Base-by-base conservation (phyloP, 2,113 vertebrate genomes). In the Coregonus clupeaformis region DNA sequence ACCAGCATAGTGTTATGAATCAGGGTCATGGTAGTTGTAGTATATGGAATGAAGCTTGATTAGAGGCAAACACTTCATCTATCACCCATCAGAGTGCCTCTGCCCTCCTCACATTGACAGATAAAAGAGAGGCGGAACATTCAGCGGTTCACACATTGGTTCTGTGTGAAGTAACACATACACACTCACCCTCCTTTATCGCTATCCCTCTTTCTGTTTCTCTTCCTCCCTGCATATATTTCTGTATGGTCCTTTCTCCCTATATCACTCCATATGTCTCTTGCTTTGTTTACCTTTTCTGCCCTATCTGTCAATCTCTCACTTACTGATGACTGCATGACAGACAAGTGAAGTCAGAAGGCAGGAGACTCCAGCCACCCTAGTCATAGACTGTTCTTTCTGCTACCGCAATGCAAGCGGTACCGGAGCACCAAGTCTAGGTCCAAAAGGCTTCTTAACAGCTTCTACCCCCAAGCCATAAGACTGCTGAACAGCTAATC, bases 121-220 rank as follows among this genome's bases (percentile, higher is more conserved):
- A 42, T 29, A n/a, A 77, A 78, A 79, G 71, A 36, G 36, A 63
- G 79, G 68, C 73, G 14, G 13, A 55, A 14, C 75, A 62, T 84
- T 66, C 57, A 65, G 73, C 71, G 24, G 11, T 80, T 77, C 59
- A 71, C 71, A 76, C 75, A 29, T 47, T 11, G 63, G 69, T 57
- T 18, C 12, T 63, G n/a, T 63, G 60, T 63, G 60, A 63, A 63
- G 49, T 67, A 36, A 25, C 29, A 67, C 30, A 1, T 32, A 67
- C 3, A 27, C 29, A 67, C 29, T 42, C 32, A 47, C 42, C 11
- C 67, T 36, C n/a, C 36, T 9, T 42, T 9, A 42, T 11, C 7
- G 2, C 9, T 9, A 42, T 42, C 36, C 36, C 36, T 42, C 36
- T 9, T 7, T 0, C 36, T 36, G 36, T 36, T 7, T 42, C 36